Base-by-base conservation (phyloP, 2,888 invertebrate genomes). In the Leistus spinibarbis region DNA sequence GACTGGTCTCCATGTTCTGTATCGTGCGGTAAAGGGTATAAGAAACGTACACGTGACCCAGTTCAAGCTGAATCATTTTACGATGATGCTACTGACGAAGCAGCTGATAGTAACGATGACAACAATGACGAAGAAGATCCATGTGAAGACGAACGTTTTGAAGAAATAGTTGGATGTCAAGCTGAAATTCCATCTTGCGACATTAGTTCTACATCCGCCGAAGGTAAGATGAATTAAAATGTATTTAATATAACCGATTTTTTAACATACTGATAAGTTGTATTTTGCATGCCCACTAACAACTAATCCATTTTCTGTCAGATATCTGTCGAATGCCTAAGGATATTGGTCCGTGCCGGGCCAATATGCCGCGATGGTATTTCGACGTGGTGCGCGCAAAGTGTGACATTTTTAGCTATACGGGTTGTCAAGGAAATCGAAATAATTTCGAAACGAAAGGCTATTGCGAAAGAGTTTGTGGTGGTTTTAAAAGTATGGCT, bases 381-480 rank as follows among this genome's bases (percentile, higher is more conserved):
- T 98, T 91, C 84, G 94, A 98, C 84, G 87, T 88, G 23, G 84
- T 88, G 22, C 88, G 88, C 54, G 90, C 90, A 22, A 88, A 88
- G 24, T 98, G 98, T 83, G 91, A 91, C 80, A 90, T 93, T 3
- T 98, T 98, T 85, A 91, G 90, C 70, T 98, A 92, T 86, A 93
- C 93, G 22, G 97, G 97, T 54, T 98, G 98, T 83, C 92, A 94
- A 64, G 95, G 93, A 0, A 97, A 96, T 84, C 89, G 89, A 57
- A 98, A 98, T 85, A 95, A 95, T 84, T 98, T 97, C 85, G 90
- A 90, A 71, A 90, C 91, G 0, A 88, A 90, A 75, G 90, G 91
- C 72, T 89, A 90, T 62, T 96, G 96, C 81, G 88, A 89, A 76
- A 86, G 87, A 20, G 88, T 90, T 10, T 95, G 95, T 80, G 85